Evolutionary conservation across 92 coral and sea anemone species (phyloP).

Genomic region (Umimayanthus chanpuru): DNA sequence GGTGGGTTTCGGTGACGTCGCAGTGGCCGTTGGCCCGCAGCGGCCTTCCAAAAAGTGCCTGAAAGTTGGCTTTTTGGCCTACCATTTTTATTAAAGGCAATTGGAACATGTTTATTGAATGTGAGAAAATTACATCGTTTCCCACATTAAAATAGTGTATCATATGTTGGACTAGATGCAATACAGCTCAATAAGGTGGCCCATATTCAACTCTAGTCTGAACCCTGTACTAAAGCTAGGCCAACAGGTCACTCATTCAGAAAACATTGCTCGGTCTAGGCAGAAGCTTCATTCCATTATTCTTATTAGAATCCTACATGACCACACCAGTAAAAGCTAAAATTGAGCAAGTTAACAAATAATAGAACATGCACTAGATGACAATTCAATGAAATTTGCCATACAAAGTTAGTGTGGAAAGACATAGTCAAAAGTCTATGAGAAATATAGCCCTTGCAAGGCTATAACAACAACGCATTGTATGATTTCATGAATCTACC

Average conservation of each 20-base stretch:
- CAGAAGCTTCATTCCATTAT: constrained; percentile 18
- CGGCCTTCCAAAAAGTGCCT: no score
- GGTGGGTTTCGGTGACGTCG: no score
- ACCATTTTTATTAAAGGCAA: not conserved
- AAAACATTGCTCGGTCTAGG: constrained; percentile 24
- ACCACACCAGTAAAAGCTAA: constrained; percentile 17
- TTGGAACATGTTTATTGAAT: constrained; percentile 1
- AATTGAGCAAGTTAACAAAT: not conserved
- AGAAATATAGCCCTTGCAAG: not conserved
- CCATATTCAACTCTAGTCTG: constrained; percentile 27
- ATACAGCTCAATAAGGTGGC: constrained; percentile 18
- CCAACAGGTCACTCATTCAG: constrained; percentile 17
- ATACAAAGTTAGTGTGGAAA: not conserved
- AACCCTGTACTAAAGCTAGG: no score
- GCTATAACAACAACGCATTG: not conserved
- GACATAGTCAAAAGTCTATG: not conserved
- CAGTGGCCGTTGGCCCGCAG: no score
- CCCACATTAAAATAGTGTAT: not conserved
- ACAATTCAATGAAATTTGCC: not conserved
- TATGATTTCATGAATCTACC: not conserved
- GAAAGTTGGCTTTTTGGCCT: no score
- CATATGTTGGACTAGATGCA: constrained; percentile 3
- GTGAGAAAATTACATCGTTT: constrained; percentile 9
- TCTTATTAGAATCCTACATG: constrained; percentile 15
- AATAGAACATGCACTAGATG: constrained; percentile 5